Conservation (phyloP, 2,113 vertebrate species). For the Microtus pennsylvanicus region DNA sequence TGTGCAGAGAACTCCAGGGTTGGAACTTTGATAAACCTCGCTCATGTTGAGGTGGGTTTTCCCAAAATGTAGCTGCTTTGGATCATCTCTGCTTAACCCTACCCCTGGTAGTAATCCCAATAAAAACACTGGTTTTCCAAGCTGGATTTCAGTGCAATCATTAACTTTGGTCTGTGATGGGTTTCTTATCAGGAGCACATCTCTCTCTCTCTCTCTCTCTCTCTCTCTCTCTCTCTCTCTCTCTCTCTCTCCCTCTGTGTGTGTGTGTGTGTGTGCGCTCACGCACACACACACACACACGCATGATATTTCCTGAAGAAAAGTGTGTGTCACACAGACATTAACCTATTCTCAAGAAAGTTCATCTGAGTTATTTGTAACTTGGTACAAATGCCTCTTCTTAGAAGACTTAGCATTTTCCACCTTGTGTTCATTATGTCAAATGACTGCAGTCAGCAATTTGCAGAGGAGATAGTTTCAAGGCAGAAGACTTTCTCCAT, state of each 20-base stretch:
- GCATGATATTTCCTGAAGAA: background rate
- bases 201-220: too few relatives aligned
- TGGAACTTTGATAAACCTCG: background rate
- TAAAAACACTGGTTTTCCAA: background rate
- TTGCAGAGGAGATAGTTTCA: constrained; percentile 52
- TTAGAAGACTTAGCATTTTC: constrained; percentile 39
- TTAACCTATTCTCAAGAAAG: background rate
- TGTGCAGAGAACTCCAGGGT: background rate
- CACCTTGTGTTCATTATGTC: constrained; percentile 6
- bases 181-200: background rate
- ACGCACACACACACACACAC: too few relatives aligned
- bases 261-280: background rate
- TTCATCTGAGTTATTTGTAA: background rate
- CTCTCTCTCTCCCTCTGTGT: too few relatives aligned
- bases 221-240: too few relatives aligned
- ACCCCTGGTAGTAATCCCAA: background rate
- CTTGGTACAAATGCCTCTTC: background rate
- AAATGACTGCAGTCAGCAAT: constrained; percentile 7
- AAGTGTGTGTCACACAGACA: background rate
- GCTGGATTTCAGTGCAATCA: background rate
- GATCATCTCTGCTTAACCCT: background rate
- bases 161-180: background rate
- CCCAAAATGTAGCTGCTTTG: background rate
- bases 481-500: constrained; percentile 9
- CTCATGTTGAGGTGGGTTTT: background rate